These are phyloP conservation scores for Hippocampus comes DNA, from an alignment of 2,113 vertebrate genomes.

Conservation along the genomic window DNA sequence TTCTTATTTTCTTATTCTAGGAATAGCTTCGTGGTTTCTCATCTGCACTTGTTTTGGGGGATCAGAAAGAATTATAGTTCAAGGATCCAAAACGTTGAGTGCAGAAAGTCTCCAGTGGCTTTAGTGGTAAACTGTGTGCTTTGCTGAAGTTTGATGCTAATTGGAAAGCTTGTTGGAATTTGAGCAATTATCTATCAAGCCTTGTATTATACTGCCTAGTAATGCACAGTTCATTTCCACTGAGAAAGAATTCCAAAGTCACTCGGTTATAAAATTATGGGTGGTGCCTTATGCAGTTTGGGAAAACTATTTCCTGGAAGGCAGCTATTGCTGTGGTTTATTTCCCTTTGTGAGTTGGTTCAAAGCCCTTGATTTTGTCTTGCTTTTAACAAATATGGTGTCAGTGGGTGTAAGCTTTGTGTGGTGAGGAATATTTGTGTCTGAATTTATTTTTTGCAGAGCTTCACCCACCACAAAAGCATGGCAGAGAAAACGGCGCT, in stretches of 20 bases:
- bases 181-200: neutral
- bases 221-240: neutral
- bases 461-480: conserved; percentile 65
- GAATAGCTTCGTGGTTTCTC: neutral
- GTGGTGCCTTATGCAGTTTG: conserved; percentile 32
- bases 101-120: neutral
- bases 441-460: conserved; percentile 46
- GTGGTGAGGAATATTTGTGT: conserved; percentile 51
- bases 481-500: conserved; percentile 47
- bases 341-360: conserved; percentile 40
- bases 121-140: neutral
- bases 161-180: conserved; percentile 6
- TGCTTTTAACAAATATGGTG: conserved; percentile 27
- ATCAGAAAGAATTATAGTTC: conserved; percentile 7
- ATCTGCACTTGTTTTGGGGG: neutral
- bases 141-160: conserved; percentile 12
- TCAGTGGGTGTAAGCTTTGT: conserved; percentile 41
- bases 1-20: too few species aligned
- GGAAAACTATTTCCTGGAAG: conserved; percentile 38
- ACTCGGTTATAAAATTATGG: conserved; percentile 17
- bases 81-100: conserved; percentile 4
- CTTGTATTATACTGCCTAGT: neutral
- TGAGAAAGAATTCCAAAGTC: conserved; percentile 16
- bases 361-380: conserved; percentile 27
- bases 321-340: conserved; percentile 23